These are phyloP conservation scores for Umimayanthus chanpuru DNA, from an alignment of 92 coral and sea anemone genomes.

Conservation along the genomic window DNA sequence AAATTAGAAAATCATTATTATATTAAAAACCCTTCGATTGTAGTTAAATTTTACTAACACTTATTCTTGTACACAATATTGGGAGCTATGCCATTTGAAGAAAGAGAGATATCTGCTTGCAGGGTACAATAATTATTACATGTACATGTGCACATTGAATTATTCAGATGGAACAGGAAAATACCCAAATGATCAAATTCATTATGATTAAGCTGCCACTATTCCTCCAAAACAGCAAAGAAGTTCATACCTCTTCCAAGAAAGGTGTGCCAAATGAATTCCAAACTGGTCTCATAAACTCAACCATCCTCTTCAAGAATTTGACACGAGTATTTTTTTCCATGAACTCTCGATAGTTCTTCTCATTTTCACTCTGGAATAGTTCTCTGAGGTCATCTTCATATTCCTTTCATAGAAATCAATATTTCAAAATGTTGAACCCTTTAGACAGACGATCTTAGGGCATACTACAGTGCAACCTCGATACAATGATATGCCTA, in stretches of 20 bases:
- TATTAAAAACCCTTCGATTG: too few species aligned
- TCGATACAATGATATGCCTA: too few species aligned
- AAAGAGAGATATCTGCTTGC: too few species aligned
- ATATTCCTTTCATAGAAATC: conserved; percentile 54
- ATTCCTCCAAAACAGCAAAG: not conserved
- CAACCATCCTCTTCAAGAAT: conserved; percentile 52
- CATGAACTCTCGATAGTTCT: conserved; percentile 45
- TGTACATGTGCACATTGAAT: too few species aligned
- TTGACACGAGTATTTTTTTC: conserved; percentile 51
- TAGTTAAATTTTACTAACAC: too few species aligned
- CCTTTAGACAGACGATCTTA: not conserved
- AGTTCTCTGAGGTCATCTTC: conserved; percentile 69
- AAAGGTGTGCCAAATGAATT: conserved; percentile 68
- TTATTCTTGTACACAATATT: too few species aligned
- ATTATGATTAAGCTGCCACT: too few species aligned
- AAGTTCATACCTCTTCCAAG: conserved; percentile 62
- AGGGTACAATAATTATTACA: too few species aligned
- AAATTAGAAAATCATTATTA: too few species aligned
- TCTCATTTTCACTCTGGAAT: conserved; percentile 62
- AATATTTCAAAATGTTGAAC: not conserved
- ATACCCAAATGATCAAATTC: not conserved
- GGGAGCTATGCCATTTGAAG: too few species aligned
- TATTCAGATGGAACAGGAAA: not conserved
- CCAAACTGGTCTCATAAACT: conserved; percentile 71
- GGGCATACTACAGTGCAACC: too few species aligned